Evolutionary conservation across 2,113 vertebrate genomes (phyloP).

Genomic region (Campylomormyrus tamandua): DNA sequence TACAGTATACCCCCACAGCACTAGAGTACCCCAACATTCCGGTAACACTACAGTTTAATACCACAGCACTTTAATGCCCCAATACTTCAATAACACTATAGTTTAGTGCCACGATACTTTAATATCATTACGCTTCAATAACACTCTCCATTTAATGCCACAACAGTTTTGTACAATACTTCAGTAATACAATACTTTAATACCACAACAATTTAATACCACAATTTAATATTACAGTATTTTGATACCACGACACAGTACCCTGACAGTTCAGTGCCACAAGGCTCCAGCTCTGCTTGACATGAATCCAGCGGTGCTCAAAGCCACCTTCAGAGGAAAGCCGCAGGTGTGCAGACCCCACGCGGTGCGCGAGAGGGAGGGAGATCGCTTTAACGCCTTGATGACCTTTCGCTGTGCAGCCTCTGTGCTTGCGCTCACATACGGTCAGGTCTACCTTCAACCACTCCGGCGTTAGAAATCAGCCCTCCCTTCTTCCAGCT

Average conservation of each 20-base stretch:
- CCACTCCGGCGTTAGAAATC: slow-evolving; percentile 35
- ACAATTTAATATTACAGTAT: background rate
- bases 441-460: slow-evolving; percentile 32
- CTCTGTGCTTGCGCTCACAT: slow-evolving; percentile 16
- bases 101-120: background rate
- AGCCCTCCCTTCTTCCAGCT: slow-evolving; percentile 40
- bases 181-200: background rate
- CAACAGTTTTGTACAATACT: background rate
- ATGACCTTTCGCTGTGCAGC: slow-evolving; percentile 35
- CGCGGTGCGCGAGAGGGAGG: slow-evolving; percentile 14
- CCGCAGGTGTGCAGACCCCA: background rate
- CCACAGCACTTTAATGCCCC: background rate
- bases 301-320: background rate
- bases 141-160: background rate
- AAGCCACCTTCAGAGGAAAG: background rate
- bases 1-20: background rate
- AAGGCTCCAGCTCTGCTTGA: background rate
- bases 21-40: background rate
- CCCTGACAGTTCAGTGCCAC: background rate
- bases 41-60: background rate
- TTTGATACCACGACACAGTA: background rate
- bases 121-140: background rate
- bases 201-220: background rate
- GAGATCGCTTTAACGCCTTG: slow-evolving; percentile 24
- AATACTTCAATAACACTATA: background rate